Evolutionary conservation across 2,888 invertebrate genomes (phyloP), one percentile per base, ranked within the genome.

Genomic region (Dryocosmus kuriphilus): DNA sequence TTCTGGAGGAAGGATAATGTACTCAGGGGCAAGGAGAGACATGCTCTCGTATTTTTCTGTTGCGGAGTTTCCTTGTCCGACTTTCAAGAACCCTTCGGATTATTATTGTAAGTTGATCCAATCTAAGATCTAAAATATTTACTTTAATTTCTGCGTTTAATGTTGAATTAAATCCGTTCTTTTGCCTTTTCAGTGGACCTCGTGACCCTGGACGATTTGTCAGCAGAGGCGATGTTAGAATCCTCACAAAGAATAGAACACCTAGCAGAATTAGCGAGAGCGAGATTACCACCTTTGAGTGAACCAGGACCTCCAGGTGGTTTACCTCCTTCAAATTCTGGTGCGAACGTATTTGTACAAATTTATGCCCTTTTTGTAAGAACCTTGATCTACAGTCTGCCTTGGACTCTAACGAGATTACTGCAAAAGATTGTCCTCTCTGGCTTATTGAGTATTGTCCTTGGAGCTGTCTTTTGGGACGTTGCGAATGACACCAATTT

Each of bases 1-100:
- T 82, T 98, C 98, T 19, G 97, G 97, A 19, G 98, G 98, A 55
- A 94, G 98, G 84, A 95, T 98, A 16, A 97, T 98, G 94, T 98
- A 96, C 91, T 97, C 97, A 87, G 98, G 98, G 55, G 95, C 95
- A 86, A 94, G 98, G 87, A 94, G 96, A 86, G 97, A 98, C 91
- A 96, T 98, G 96, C 94, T 98, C 90, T 96, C 97, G 88, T 98
- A 98, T 93, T 98, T 98, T 92, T 96, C 93, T 7, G 89, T 93
- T 80, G 94, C 95, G 7, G 98, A 98, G 88, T 98, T 98, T 92
- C 98, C 98, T 2, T 98, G 98, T 91, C 98, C 98, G 19, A 96
- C 98, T 0, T 98, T 97, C 91, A 98, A 98, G 92, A 98, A 98
- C 90, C 98, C 98, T 74, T 98, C 98, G 0, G 98, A 98, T 93